phyloP scores from a whole-genome alignment of 1,140 invertebrate species.

The Lamellibrachia luymesi region DNA sequence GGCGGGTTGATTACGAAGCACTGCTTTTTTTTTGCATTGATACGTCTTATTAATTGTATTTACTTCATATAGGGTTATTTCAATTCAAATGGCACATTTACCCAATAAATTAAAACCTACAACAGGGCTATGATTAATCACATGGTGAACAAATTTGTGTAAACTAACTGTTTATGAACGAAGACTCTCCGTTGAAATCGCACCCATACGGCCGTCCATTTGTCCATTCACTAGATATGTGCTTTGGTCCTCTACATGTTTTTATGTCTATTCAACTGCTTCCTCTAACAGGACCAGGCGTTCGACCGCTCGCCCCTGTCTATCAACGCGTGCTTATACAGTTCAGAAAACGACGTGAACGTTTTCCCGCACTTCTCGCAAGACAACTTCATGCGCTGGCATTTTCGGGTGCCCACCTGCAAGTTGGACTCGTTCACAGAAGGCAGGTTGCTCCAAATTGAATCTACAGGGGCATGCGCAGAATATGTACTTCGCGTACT shows the following conservation, averaged over 20 bases:
- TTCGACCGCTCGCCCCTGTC: slow-evolving; percentile 71
- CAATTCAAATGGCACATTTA: no score
- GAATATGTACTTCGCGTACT: not conserved
- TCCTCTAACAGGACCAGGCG: slow-evolving; percentile 83
- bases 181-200: no score
- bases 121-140: no score
- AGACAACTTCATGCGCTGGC: not conserved
- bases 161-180: no score
- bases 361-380: slow-evolving; percentile 44
- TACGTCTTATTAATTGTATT: no score
- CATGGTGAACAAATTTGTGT: no score
- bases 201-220: no score
- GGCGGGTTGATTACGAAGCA: no score
- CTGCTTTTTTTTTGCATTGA: no score
- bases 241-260: slow-evolving; percentile 93
- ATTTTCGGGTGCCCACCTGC: not conserved
- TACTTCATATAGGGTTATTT: no score
- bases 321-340: slow-evolving; percentile 64
- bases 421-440: not conserved
- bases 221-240: no score
- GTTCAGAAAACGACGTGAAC: slow-evolving; percentile 63
- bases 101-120: no score
- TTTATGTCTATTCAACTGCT: slow-evolving; percentile 90
- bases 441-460: not conserved
- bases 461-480: not conserved